Percentiles rank a stretch among this genome's conserved stretches.
Conservation (phyloP, 2,113 vertebrate genomes). For the Tretioscincus oriximinensis region DNA sequence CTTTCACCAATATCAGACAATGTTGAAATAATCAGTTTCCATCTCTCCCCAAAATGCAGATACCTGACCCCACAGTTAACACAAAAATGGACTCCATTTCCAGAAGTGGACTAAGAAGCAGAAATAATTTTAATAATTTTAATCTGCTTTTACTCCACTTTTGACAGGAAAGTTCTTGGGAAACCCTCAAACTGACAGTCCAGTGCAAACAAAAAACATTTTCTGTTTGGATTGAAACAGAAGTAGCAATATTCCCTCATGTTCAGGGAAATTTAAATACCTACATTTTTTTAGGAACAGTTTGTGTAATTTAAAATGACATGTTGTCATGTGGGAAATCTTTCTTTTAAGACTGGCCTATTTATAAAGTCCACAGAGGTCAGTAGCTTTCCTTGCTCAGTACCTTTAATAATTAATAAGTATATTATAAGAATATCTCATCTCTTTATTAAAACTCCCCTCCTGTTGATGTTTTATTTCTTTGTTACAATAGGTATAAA, state of each 20-base stretch:
- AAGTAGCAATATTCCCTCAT: neutral
- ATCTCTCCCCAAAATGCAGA: too few species aligned
- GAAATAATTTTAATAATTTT: too few species aligned
- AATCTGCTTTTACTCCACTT: too few species aligned
- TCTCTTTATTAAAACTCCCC: constrained; percentile 4
- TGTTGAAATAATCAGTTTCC: too few species aligned
- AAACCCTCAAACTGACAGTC: too few species aligned
- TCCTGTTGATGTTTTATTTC: constrained; percentile 17
- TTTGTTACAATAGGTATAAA: constrained; percentile 15
- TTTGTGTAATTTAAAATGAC: constrained; percentile 14
- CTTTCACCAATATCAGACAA: too few species aligned
- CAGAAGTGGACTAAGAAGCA: too few species aligned
- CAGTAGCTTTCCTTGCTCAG: neutral
- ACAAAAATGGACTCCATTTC: too few species aligned
- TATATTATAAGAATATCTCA: constrained; percentile 19
- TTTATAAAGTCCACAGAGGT: neutral
- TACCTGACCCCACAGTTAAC: too few species aligned
- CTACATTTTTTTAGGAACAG: neutral
- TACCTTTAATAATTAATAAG: constrained; percentile 7
- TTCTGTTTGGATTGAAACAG: too few species aligned
- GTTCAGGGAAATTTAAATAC: neutral
- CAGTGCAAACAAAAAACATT: too few species aligned
- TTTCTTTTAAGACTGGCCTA: neutral
- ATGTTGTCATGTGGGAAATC: neutral
- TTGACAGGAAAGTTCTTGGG: too few species aligned